Conservation (phyloP, 2,113 vertebrate genomes). For the Datnioides undecimradiatus region DNA sequence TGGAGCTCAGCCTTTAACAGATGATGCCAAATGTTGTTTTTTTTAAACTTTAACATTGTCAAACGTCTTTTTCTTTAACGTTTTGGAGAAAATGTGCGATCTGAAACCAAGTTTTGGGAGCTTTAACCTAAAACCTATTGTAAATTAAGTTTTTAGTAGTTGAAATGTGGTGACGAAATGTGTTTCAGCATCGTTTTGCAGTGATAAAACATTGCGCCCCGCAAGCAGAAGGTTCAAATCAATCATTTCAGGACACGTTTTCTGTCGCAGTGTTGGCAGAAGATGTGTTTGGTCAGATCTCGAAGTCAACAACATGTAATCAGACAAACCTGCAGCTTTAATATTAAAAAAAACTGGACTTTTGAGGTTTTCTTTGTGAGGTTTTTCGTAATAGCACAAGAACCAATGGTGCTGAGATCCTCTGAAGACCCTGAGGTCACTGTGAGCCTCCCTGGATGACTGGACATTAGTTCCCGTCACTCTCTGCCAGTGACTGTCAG, state of each 20-base stretch:
- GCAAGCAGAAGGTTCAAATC: not conserved
- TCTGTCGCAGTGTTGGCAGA: not conserved
- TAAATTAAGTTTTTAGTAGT: not conserved
- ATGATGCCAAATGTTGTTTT: too few relatives aligned
- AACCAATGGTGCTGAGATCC: not conserved
- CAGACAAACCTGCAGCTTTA: too few relatives aligned
- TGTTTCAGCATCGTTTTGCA: not conserved
- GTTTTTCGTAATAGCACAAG: not conserved
- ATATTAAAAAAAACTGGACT: not conserved
- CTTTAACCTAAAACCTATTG: not conserved
- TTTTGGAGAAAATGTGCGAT: not conserved
- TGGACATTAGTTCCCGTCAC: slow-evolving; percentile 21
- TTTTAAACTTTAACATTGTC: too few relatives aligned
- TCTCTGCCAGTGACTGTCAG: slow-evolving; percentile 3
- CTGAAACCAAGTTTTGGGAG: not conserved
- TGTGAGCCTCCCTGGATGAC: not conserved
- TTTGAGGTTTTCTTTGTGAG: not conserved
- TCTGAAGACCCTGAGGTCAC: not conserved
- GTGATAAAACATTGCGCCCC: not conserved
- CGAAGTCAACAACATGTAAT: not conserved
- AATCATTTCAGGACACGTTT: too few relatives aligned
- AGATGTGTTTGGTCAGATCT: not conserved
- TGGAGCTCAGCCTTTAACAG: too few relatives aligned
- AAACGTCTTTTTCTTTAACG: too few relatives aligned
- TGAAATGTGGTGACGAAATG: not conserved